A percentile compares a stretch with the other conserved stretches of the same genome.
These are phyloP conservation scores for Hylaeus anthracinus DNA, from an alignment of 1,140 invertebrate genomes.

Conservation along the genomic window DNA sequence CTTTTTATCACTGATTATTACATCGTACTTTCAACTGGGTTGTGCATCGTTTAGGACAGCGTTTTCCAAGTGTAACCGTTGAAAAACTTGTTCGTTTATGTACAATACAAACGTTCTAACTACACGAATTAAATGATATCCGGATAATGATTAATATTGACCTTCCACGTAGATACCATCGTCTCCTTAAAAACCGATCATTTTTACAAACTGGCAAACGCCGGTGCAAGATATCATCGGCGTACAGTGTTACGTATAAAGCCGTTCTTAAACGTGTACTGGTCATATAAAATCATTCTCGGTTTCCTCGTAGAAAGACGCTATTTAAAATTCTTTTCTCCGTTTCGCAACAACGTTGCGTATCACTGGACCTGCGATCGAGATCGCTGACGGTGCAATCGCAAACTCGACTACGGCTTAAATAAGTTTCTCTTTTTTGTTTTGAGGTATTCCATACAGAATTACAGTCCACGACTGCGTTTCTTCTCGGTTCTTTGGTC, in stretches of 20 bases:
- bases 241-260: background rate
- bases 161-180: background rate
- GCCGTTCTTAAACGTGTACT: constrained; percentile 1
- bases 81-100: constrained; percentile 9
- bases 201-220: constrained; percentile 6
- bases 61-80: background rate
- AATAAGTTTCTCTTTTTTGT: constrained; percentile 10
- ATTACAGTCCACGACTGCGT: constrained; percentile 1
- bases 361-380: background rate
- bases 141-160: background rate
- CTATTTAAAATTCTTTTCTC: constrained; percentile 12
- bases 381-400: background rate
- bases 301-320: constrained; percentile 2
- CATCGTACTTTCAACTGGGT: constrained; percentile 29
- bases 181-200: background rate
- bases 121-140: background rate
- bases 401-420: constrained; percentile 15
- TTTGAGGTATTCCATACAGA: constrained; percentile 48
- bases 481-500: constrained; percentile 52
- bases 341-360: background rate
- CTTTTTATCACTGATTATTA: constrained; percentile 5
- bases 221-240: background rate
- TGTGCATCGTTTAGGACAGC: constrained; percentile 16
- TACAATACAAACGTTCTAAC: constrained; percentile 25
- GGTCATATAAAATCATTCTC: constrained; percentile 10